Base-by-base conservation (phyloP, 2,888 invertebrate genomes). In the Pristionchus japonicus region DNA sequence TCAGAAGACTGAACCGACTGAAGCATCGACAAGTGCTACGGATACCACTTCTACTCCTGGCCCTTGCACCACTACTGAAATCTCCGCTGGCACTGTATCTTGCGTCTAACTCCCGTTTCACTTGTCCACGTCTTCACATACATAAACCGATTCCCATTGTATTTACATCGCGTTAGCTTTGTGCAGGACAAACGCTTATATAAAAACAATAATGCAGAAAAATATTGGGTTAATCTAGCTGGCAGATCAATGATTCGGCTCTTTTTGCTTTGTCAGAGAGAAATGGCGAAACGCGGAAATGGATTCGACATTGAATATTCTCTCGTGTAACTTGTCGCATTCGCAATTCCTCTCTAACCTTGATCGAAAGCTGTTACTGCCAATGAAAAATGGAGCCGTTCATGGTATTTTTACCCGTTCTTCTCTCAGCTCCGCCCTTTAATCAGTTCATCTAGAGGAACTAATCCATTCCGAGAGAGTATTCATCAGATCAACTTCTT, bases 331-430 rank as follows among this genome's bases (percentile, higher is more conserved):
- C 57, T 77, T n/a, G n/a, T n/a, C 77, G 13, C 40, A 77, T 34
- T 77, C 77, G n/a, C 77, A 17, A n/a, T 77, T 77, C 77, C 9
- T 27, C 40, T 77, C 27, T 77, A 77, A 77, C 77, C 77, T 77
- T 77, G 77, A 77, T 40, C 77, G 43, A 77, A 77, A 43, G 40
- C 77, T 4, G n/a, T 47, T 77, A 77, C 77, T 77, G 77, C 77
- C 43, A 77, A 43, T 77, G 77, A 77, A 77, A 77, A 77, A 77
- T 77, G 43, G 77, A 77, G 77, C n/a, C 77, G 43, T 77, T 47
- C 70, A 37, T 43, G 77, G 77, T 77, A 77, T 77, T 77, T 70
- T 43, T 77, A 47, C 31, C 74, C 74, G 40, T 74, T 74, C 74
- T 1, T 47, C 47, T 77, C 47, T 37, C 40, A 47, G 77, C 77